Base-by-base conservation (phyloP, 2,113 vertebrate species). In the Ceyx margarethae region DNA sequence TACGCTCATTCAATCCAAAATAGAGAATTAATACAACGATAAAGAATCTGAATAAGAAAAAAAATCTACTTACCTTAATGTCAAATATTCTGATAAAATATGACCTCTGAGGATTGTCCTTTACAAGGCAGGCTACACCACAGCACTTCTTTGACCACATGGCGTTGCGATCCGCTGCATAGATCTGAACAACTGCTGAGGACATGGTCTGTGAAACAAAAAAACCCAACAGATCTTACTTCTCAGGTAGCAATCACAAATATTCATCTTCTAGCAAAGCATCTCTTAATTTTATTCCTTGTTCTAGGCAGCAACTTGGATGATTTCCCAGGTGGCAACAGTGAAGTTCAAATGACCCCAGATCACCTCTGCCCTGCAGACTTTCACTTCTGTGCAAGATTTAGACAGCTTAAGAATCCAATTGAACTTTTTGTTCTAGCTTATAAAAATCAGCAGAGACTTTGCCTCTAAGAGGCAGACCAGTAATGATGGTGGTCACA, bases 41-140 rank as follows among this genome's bases (percentile, higher is more conserved):
- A 42, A 45, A 57, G 37, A 78, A 11, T 61, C 11, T 58, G 53
- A 57, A 48, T 20, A 81, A 62, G 29, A 73, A 53, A 54, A 66
- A n/a, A 56, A 66, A 56, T 22, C 69, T 62, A 51, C 98, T 97
- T 81, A 99, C 99, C 98, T 99, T 99, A 94, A 99, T 99, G 97
- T 99, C 99, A 95, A 98, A 99, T 96, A 99, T 98, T 95, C 99
- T 98, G 97, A 99, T 98, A 98, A 98, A 99, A 98, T 99, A 99
- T 10, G 99, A 99, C 95, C 99, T 99, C 96, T 98, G 98, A 2
- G 99, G 99, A 98, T 99, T 99, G 98, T 99, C 99, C 97, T 99
- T 99, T 93, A 99, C 98, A 93, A 99, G 97, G 93, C 99, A 99
- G 92, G 98, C 98, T 91, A 99, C 99, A 22, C 99, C 99, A 81